Conservation (phyloP, 37 sponge, comb jelly and placozoan species). For the Spongilla lacustris region DNA sequence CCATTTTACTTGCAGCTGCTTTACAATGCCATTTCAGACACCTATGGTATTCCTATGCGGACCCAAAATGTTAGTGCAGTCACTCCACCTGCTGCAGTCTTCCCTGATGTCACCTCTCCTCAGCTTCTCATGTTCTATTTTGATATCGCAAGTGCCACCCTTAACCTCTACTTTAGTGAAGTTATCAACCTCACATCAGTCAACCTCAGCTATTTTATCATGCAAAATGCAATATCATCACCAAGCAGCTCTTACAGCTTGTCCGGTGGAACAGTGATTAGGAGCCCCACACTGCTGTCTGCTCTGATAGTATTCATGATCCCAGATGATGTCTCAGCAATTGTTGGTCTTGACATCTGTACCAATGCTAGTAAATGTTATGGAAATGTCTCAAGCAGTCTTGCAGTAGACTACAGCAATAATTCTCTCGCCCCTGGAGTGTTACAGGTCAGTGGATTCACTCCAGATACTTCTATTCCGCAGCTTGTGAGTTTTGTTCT, state of each 20-base stretch:
- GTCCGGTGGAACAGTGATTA: slow-evolving; percentile 65
- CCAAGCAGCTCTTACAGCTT: slow-evolving; percentile 16
- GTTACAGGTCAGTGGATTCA: slow-evolving; percentile 17
- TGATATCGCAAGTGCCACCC: slow-evolving; percentile 69
- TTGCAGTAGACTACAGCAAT: slow-evolving; percentile 57
- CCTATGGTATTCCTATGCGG: slow-evolving; percentile 36
- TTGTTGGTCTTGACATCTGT: slow-evolving; percentile 67
- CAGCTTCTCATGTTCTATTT: slow-evolving; percentile 64
- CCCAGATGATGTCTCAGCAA: slow-evolving; percentile 68
- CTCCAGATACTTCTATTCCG: slow-evolving; percentile 66
- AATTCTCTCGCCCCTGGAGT: slow-evolving; percentile 25
- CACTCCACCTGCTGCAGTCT: slow-evolving; percentile 24
- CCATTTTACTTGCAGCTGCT: slow-evolving; percentile 50
- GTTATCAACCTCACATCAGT: slow-evolving; percentile 51
- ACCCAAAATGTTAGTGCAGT: slow-evolving; percentile 17
- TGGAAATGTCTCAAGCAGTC: slow-evolving; percentile 16
- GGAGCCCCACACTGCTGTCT: slow-evolving; percentile 48
- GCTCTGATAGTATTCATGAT: slow-evolving; percentile 54
- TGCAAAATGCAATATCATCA: slow-evolving; percentile 40
- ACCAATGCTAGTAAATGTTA: slow-evolving; percentile 48
- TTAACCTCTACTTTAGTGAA: slow-evolving; percentile 75
- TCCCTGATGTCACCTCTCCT: slow-evolving; percentile 56
- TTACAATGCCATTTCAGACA: slow-evolving; percentile 55
- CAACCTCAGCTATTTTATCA: slow-evolving; percentile 41
- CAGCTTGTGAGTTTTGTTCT: slow-evolving; percentile 36